Conservation (phyloP, 1,140 invertebrate genomes). For the Drosophila melanogaster region Release_6_plus_ISO1_MT NT_033777.3:27990001-27990500, state of each 20-base stretch:
- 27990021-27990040: conserved; percentile 5
- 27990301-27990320: background rate
- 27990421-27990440: conserved; percentile 18
- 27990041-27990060: background rate
- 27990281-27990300: conserved; percentile 14
- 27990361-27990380: conserved; percentile 21
- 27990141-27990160: conserved; percentile 5
- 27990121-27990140: conserved; percentile 24
- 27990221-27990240: conserved; percentile 18
- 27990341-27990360: conserved; percentile 33
- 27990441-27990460: conserved; percentile 19
- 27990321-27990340: conserved; percentile 38
- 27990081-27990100: conserved; percentile 42
- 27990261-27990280: background rate
- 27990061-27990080: background rate
- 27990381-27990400: conserved; percentile 10
- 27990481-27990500: background rate
- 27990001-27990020: background rate
- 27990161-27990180: background rate
- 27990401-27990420: conserved; percentile 29
- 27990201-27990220: conserved; percentile 4
- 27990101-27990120: background rate
- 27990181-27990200: conserved; percentile 58
- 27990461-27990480: conserved; percentile 11
- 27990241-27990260: conserved; percentile 3